Evolutionary conservation across 2,888 invertebrate genomes (phyloP).

Genomic region (Ephialtes manifestator): DNA sequence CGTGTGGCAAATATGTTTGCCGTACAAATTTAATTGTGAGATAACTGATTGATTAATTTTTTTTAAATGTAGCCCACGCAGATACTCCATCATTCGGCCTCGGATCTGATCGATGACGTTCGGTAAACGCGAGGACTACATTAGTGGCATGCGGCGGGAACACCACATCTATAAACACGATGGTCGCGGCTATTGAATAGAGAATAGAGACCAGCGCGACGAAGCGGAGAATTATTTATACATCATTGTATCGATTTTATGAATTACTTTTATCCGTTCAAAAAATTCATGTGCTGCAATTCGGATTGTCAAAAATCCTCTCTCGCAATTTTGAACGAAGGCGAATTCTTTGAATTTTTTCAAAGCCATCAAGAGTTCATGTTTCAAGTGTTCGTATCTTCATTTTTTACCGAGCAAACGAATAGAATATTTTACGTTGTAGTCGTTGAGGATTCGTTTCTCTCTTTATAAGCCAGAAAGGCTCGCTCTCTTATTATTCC

Average conservation of each 20-base stretch:
- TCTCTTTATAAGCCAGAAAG: constrained; percentile 24
- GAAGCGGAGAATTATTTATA: constrained; percentile 2
- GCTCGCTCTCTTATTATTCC: constrained; percentile 23
- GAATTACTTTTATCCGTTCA: neutral
- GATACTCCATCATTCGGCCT: neutral
- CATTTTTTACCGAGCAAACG: neutral
- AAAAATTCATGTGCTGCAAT: neutral
- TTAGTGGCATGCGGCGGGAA: neutral
- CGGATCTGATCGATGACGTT: constrained; percentile 6
- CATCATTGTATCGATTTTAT: neutral
- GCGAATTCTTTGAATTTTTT: neutral
- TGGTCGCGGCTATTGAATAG: neutral
- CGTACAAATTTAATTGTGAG: neutral
- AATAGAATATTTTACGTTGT: constrained; percentile 2
- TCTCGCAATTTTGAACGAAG: neutral
- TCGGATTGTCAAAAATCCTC: neutral
- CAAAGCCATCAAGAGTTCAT: neutral
- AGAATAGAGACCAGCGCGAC: neutral
- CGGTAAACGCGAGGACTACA: neutral
- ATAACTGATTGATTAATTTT: neutral
- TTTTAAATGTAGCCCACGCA: neutral
- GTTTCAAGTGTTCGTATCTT: neutral
- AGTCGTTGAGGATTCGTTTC: neutral
- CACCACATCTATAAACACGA: neutral
- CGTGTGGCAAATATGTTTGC: neutral